A percentile compares a stretch with the other conserved stretches of the same genome.
These are phyloP conservation scores for Protomyctophum bolini DNA, from an alignment of 2,113 vertebrate genomes.

Conservation along the genomic window DNA sequence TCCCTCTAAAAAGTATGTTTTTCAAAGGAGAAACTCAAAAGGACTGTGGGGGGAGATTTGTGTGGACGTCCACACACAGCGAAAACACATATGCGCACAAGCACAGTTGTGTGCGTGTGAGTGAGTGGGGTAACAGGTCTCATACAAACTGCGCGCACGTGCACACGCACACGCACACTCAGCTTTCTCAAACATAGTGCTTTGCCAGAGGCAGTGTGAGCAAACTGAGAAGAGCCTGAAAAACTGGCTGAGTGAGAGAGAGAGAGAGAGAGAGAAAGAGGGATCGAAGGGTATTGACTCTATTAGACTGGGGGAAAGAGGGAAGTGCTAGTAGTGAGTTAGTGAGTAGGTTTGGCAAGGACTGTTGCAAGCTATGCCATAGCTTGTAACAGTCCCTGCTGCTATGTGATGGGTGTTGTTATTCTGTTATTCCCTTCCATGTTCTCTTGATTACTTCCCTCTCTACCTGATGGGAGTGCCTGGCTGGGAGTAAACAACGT, in stretches of 20 bases:
- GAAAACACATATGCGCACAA: conserved; percentile 56
- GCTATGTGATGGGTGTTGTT: conserved; percentile 12
- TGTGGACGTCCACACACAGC: conserved; percentile 27
- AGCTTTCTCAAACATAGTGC: conserved; percentile 57
- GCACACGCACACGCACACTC: conserved; percentile 13
- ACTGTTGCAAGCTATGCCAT: background rate
- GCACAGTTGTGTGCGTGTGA: conserved; percentile 40
- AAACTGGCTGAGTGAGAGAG: conserved; percentile 25
- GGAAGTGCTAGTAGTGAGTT: background rate
- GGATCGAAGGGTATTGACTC: conserved; percentile 2
- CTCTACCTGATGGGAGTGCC: conserved; percentile 6
- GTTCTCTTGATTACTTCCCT: conserved; percentile 6
- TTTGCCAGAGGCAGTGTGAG: conserved; percentile 53
- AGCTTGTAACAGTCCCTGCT: too few species aligned
- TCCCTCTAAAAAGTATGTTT: conserved; percentile 59
- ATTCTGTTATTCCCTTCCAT: background rate
- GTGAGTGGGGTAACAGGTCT: too few species aligned
- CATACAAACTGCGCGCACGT: background rate
- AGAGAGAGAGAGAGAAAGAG: conserved; percentile 3
- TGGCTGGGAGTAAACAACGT: conserved; percentile 14
- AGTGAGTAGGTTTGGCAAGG: background rate
- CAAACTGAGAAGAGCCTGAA: conserved; percentile 27
- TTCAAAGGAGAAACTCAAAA: conserved; percentile 61
- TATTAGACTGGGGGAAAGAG: background rate
- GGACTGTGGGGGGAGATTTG: conserved; percentile 30